phyloP scores from a whole-genome alignment of 2,113 vertebrate genomes.

The Cyprinodon brontotheroides region DNA sequence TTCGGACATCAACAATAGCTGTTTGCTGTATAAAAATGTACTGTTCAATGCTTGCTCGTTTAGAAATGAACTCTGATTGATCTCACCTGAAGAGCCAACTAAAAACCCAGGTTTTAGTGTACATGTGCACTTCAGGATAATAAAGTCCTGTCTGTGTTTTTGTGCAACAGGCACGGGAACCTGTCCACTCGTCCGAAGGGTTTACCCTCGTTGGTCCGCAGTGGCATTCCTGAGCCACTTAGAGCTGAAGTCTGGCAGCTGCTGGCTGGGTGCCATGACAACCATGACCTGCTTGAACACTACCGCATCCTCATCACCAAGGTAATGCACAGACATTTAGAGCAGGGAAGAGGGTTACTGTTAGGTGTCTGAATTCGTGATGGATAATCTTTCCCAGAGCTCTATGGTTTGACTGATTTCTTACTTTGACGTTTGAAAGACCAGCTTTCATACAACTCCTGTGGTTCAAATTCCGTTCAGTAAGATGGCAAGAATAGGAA shows the following conservation, averaged over 20 bases:
- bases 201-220: constrained; percentile 86
- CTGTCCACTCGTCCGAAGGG: constrained; percentile 90
- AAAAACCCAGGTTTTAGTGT: neutral
- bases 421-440: too few species aligned
- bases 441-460: neutral
- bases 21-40: too few species aligned
- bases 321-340: constrained; percentile 73
- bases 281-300: constrained; percentile 89
- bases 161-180: constrained; percentile 88
- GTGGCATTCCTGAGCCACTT: constrained; percentile 92
- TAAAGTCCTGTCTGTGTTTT: constrained; percentile 23
- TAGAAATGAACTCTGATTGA: neutral
- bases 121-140: constrained; percentile 19
- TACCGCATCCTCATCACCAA: constrained; percentile 97
- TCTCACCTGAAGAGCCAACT: neutral
- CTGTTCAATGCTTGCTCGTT: neutral
- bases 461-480: neutral
- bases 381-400: neutral
- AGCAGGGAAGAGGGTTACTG: constrained; percentile 5
- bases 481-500: neutral
- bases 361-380: constrained; percentile 1
- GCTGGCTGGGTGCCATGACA: constrained; percentile 93
- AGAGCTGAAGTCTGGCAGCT: constrained; percentile 98
- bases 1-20: too few species aligned
- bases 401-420: neutral